Evolutionary conservation across 2,113 vertebrate species (phyloP).

Genomic region (Burhinus oedicnemus): DNA sequence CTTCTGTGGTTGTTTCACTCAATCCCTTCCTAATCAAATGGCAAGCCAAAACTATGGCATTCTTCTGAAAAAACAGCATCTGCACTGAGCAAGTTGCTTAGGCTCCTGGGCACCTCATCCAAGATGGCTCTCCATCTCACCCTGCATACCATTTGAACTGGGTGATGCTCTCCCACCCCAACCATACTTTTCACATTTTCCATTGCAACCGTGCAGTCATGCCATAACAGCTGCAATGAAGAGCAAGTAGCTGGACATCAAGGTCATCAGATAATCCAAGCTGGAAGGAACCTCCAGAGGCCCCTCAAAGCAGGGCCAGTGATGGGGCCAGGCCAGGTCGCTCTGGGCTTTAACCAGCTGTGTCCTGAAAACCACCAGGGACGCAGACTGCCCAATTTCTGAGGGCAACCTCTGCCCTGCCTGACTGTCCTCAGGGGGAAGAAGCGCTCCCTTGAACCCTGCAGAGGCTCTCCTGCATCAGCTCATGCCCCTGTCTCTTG

Average conservation of each 20-base stretch:
- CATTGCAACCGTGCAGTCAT: rapidly evolving
- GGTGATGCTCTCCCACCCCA: background rate
- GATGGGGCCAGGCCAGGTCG: too few species aligned
- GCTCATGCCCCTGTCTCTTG: rapidly evolving
- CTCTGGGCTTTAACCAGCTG: background rate
- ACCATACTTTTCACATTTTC: background rate
- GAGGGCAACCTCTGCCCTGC: background rate
- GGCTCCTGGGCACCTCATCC: rapidly evolving
- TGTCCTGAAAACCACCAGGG: background rate
- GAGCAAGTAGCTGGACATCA: background rate
- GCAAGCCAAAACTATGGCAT: background rate
- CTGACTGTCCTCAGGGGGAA: rapidly evolving
- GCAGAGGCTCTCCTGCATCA: background rate
- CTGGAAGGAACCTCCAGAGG: background rate
- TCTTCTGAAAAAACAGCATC: background rate
- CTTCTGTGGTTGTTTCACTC: background rate
- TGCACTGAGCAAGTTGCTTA: background rate
- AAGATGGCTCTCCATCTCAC: background rate
- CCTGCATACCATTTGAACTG: rapidly evolving
- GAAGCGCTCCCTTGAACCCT: rapidly evolving
- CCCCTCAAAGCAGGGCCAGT: background rate
- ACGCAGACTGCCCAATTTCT: background rate
- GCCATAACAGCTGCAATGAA: background rate
- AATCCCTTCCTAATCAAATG: background rate
- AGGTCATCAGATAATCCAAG: rapidly evolving